phyloP scores from a whole-genome alignment of 2,797 vertebrate genomes.

The Eulemur mongoz region DNA sequence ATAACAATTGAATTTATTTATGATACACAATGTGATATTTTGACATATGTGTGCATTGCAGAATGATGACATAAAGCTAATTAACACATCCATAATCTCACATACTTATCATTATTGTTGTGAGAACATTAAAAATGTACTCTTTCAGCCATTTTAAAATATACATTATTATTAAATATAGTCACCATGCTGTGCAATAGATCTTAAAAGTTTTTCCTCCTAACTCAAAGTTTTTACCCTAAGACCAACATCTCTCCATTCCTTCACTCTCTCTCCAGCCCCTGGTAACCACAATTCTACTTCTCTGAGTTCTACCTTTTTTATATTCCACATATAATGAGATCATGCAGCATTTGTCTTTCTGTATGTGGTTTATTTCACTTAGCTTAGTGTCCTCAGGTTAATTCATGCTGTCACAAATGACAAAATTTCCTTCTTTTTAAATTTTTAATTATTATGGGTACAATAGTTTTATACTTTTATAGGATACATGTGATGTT shows the following conservation, averaged over 20 bases:
- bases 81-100: neutral
- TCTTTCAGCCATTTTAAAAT: neutral
- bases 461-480: too few relatives aligned
- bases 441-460: too few relatives aligned
- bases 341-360: neutral
- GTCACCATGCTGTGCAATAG: neutral
- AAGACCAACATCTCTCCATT: neutral
- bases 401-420: neutral
- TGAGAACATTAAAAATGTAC: neutral
- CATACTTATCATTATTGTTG: neutral
- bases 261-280: rapidly evolving
- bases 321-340: neutral
- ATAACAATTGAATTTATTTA: neutral
- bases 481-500: too few relatives aligned
- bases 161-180: neutral
- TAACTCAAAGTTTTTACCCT: neutral
- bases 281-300: rapidly evolving
- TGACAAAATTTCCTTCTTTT: neutral
- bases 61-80: neutral
- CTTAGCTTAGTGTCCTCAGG: neutral
- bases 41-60: neutral
- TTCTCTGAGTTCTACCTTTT: neutral
- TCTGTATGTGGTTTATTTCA: neutral
- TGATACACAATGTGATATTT: neutral
- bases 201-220: neutral